Evolutionary conservation across 2,888 invertebrate genomes (phyloP).

Genomic region (Cerceris ruficornis): DNA sequence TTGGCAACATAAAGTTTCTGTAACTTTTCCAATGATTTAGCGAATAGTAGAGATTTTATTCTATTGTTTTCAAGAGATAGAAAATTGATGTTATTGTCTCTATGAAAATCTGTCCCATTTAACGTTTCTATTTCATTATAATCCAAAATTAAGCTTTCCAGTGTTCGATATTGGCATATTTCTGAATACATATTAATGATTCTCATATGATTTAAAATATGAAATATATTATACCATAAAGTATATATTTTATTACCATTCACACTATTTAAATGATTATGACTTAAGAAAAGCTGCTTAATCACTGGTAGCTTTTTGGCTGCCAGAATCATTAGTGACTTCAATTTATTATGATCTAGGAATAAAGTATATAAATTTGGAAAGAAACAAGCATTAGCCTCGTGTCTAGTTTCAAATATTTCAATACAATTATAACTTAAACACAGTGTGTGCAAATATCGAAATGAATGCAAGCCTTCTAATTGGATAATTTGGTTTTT

Average conservation of each 20-base stretch:
- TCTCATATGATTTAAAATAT: background rate
- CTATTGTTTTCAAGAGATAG: conserved; percentile 65
- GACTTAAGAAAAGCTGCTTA: conserved; percentile 63
- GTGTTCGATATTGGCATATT: conserved; percentile 43
- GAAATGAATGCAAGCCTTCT: conserved; percentile 55
- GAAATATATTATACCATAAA: background rate
- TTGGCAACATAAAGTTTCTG: conserved; percentile 62
- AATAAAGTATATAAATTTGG: conserved; percentile 57
- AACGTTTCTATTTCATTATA: conserved; percentile 60
- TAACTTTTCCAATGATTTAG: conserved; percentile 46
- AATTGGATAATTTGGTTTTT: conserved; percentile 60
- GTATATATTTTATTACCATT: conserved; percentile 50
- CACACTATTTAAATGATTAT: conserved; percentile 56
- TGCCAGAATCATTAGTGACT: conserved; percentile 41
- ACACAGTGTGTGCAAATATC: conserved; percentile 59
- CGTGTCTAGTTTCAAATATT: conserved; percentile 18
- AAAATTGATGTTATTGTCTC: conserved; percentile 43
- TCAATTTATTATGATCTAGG: conserved; percentile 64
- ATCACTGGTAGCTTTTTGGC: conserved; percentile 53
- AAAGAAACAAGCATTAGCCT: conserved; percentile 27
- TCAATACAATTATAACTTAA: conserved; percentile 64
- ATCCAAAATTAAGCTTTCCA: conserved; percentile 61
- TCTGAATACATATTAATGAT: conserved; percentile 38
- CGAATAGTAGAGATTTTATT: conserved; percentile 56
- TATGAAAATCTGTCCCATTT: conserved; percentile 41